These are phyloP conservation scores for Amiota communis DNA, from an alignment of 2,888 invertebrate genomes.

Conservation along the genomic window DNA sequence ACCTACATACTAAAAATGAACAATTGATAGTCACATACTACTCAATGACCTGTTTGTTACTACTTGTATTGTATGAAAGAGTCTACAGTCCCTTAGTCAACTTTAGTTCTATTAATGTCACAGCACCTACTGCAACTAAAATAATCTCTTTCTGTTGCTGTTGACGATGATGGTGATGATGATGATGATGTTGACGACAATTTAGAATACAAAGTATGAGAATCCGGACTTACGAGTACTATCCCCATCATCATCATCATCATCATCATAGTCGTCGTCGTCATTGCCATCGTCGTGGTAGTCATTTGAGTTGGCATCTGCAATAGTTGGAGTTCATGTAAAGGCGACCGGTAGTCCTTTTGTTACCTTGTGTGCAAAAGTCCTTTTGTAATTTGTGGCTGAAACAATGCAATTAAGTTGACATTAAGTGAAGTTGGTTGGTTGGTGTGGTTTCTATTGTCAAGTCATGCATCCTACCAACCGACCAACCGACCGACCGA, in stretches of 20 bases:
- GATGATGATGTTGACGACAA: constrained; percentile 22
- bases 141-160: not conserved
- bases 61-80: constrained; percentile 30
- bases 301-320: too few relatives aligned
- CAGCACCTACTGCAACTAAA: too few relatives aligned
- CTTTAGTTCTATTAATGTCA: constrained; percentile 5
- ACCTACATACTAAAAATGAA: constrained; percentile 14
- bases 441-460: constrained; percentile 27
- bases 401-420: constrained; percentile 69
- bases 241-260: too few relatives aligned
- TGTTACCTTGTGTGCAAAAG: constrained; percentile 59
- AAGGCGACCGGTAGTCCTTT: constrained; percentile 42
- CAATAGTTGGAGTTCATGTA: too few relatives aligned
- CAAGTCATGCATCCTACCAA: not conserved
- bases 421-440: constrained; percentile 63
- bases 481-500: constrained; percentile 10
- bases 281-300: too few relatives aligned
- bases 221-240: too few relatives aligned
- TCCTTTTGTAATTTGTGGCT: constrained; percentile 68
- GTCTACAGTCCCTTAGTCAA: constrained; percentile 1
- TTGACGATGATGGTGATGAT: constrained; percentile 23
- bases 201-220: not conserved
- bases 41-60: constrained; percentile 38
- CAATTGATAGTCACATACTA: not conserved
- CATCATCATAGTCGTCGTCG: too few relatives aligned